Percentiles rank a stretch among this genome's conserved stretches.
Conservation (phyloP, 2,888 invertebrate genomes). For the Carpatolechia fugitivella region DNA sequence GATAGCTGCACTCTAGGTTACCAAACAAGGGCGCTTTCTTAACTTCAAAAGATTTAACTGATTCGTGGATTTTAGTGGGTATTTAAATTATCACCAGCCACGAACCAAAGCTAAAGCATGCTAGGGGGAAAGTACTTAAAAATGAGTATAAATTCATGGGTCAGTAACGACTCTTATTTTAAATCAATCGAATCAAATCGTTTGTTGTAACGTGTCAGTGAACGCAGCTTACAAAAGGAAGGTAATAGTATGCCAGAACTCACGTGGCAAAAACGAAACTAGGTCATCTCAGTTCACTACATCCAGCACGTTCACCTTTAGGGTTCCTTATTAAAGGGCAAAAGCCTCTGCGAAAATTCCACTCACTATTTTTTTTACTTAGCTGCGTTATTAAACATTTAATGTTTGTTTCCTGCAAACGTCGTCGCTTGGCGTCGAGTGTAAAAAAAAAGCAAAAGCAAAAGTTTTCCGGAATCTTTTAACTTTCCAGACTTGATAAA, state of each 20-base stretch:
- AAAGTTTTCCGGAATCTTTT: neutral
- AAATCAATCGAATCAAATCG: neutral
- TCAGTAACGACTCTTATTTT: neutral
- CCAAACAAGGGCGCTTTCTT: too few relatives aligned
- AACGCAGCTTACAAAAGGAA: neutral
- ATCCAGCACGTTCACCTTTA: conserved; percentile 9
- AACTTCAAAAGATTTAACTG: too few relatives aligned
- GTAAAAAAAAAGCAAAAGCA: neutral
- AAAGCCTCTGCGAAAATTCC: too few relatives aligned
- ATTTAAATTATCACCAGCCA: too few relatives aligned
- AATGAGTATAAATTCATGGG: too few relatives aligned
- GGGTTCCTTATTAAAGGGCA: neutral
- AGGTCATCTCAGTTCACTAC: conserved; percentile 28
- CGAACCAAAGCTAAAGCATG: too few relatives aligned
- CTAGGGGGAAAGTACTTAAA: too few relatives aligned
- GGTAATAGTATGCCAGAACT: neutral
- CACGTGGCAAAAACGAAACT: conserved; percentile 20
- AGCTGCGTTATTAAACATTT: too few relatives aligned
- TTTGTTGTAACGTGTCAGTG: neutral
- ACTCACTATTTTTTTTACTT: too few relatives aligned
- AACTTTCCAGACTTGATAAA: conserved; percentile 8
- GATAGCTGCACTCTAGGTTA: too few relatives aligned
- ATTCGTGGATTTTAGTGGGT: too few relatives aligned
- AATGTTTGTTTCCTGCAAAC: neutral
- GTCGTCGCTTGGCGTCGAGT: neutral